Evolutionary conservation across 1,140 invertebrate genomes (phyloP).

Genomic region (Dreissena rostriformis): DNA sequence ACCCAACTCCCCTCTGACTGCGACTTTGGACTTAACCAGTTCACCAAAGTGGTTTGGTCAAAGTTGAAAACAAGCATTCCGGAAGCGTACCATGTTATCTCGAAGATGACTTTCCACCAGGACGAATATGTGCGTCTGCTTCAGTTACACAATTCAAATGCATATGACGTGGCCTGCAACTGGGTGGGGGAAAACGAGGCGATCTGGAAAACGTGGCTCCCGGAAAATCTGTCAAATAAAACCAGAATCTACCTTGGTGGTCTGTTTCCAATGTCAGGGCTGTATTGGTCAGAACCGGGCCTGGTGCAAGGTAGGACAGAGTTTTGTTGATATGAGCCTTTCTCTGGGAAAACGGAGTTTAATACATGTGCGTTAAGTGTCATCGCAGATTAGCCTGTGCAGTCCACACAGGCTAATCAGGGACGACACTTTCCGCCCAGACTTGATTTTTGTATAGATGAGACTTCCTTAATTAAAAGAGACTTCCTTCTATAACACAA

Average conservation of each 20-base stretch:
- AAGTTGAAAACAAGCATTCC: constrained; percentile 81
- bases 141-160: constrained; percentile 71
- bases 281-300: constrained; percentile 84
- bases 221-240: constrained; percentile 82
- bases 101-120: constrained; percentile 83
- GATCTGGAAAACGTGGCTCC: constrained; percentile 84
- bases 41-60: constrained; percentile 87
- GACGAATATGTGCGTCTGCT: constrained; percentile 83
- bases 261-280: constrained; percentile 88
- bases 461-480: no score
- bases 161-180: constrained; percentile 85
- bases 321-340: no score
- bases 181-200: constrained; percentile 86
- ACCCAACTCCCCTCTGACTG: constrained; percentile 56
- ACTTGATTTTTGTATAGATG: no score
- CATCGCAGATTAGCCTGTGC: no score
- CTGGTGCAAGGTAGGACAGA: constrained; percentile 83
- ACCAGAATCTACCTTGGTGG: constrained; percentile 86
- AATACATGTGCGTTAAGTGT: no score
- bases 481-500: no score
- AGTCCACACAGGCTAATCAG: no score
- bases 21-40: constrained; percentile 79
- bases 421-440: no score
- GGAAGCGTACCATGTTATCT: constrained; percentile 82
- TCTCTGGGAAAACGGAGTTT: no score